Base-by-base conservation (phyloP, 2,797 vertebrate genomes). In the Labroides dimidiatus region DNA sequence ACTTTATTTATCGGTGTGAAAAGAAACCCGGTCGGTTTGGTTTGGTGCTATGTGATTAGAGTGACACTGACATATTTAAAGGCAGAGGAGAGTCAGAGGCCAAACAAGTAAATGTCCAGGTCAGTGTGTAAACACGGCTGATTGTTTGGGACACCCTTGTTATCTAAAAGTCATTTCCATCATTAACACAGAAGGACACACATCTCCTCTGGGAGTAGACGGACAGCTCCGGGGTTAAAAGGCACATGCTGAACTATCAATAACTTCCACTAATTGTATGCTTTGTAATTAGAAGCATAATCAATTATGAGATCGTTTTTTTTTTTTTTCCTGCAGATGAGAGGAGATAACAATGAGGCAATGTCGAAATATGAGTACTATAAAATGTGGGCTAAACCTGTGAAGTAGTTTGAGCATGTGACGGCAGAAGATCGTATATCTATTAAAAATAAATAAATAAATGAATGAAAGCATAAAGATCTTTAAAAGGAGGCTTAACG, bases 221-320 rank as follows among this genome's bases (percentile, higher is more conserved):
- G 72, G 81, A 92, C 87, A 90, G 93, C 92, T 93, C 76, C 73
- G 69, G 92, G 93, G 91, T 93, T 93, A 88, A 93, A 91, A 91
- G 88, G 86, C 88, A 92, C 90, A 90, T 79, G 87, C 87, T 85
- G 78, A 89, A 90, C 91, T 93, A 94, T 94, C 94, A 94, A 95
- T 95, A 95, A 90, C 93, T 91, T 92, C 86, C 87, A 89, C 91
- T 94, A 93, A 93, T 93, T 93, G 91, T 92, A 76, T 92, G 86
- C 86, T 92, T 92, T 87, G 90, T 94, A 95, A 95, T 94, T 93
- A 95, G 88, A 91, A 80, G 83, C 78, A 89, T 87, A 92, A 94
- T 95, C 94, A 95, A 94, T 95, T 93, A 92, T 85, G 78, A 78
- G 89, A 92, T 87, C 51, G 52, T 90, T 90, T 90, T 86, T 80